These are phyloP conservation scores for Telmatochromis sp. DNA, from an alignment of 2,113 vertebrate genomes.

Conservation along the genomic window DNA sequence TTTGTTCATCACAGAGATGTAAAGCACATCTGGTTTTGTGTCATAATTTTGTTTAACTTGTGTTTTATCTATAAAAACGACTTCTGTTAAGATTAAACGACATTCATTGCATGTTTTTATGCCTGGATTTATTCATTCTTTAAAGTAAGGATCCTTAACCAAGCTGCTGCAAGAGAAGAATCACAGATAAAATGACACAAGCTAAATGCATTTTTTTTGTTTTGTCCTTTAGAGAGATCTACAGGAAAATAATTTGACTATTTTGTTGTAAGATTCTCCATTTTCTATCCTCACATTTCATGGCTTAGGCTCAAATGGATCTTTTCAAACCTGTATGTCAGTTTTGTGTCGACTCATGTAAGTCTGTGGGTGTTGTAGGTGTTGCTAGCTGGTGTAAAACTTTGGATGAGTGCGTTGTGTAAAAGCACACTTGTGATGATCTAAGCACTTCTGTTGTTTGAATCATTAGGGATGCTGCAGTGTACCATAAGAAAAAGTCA, in stretches of 20 bases:
- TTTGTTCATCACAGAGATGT: background rate
- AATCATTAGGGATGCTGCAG: slow-evolving; percentile 46
- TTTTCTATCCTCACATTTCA: background rate
- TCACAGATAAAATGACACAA: background rate
- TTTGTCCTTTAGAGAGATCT: background rate
- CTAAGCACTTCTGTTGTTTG: slow-evolving; percentile 51
- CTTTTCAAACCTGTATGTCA: background rate
- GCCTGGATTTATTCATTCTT: background rate
- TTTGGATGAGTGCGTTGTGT: slow-evolving; percentile 29
- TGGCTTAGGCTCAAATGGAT: background rate
- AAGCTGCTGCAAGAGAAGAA: background rate
- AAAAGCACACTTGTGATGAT: slow-evolving; percentile 53
- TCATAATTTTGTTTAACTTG: background rate
- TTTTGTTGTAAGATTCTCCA: background rate
- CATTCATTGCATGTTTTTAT: background rate
- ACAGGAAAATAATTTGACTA: background rate
- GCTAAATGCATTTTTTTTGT: background rate
- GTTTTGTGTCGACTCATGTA: slow-evolving; percentile 16
- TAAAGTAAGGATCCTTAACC: background rate
- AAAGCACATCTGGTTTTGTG: background rate
- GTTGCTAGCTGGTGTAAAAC: slow-evolving; percentile 7
- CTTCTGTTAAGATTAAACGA: background rate
- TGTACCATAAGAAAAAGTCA: slow-evolving; percentile 33
- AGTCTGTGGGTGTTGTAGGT: slow-evolving; percentile 18
- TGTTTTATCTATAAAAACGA: background rate